phyloP scores from a whole-genome alignment of 2,113 vertebrate genomes.

The Coreoperca whiteheadi region DNA sequence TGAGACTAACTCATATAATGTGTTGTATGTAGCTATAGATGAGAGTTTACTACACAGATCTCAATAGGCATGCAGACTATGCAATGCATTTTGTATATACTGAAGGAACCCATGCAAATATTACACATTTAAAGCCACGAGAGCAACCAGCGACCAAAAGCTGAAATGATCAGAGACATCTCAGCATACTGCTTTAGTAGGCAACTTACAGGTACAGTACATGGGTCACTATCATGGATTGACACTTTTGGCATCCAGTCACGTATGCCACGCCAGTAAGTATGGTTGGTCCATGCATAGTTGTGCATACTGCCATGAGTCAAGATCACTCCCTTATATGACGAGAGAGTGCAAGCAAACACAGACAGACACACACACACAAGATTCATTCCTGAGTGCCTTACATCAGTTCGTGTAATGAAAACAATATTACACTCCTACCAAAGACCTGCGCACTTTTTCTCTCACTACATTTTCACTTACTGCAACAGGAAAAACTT shows the following conservation, averaged over 20 bases:
- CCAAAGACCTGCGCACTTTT: not conserved
- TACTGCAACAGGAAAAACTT: not conserved
- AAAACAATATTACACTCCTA: not conserved
- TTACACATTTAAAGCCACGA: constrained; percentile 8
- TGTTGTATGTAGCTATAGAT: constrained; percentile 21
- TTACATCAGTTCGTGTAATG: constrained; percentile 3
- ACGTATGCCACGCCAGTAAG: not conserved
- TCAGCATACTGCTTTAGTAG: constrained; percentile 21
- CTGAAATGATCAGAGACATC: constrained; percentile 28
- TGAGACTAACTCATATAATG: constrained; percentile 16
- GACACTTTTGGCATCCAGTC: constrained; percentile 28
- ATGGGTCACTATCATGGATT: constrained; percentile 24
- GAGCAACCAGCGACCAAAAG: constrained; percentile 2
- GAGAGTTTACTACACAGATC: constrained; percentile 14
- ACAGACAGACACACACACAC: not conserved
- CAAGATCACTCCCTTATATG: constrained; percentile 6
- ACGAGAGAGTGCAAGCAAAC: not conserved
- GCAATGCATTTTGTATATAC: constrained; percentile 24
- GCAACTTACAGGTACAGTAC: constrained; percentile 39
- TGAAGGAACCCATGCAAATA: constrained; percentile 33
- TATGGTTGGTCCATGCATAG: constrained; percentile 38
- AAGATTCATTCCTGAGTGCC: constrained; percentile 28
- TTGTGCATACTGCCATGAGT: constrained; percentile 17
- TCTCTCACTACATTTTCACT: not conserved
- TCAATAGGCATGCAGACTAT: constrained; percentile 40